Base-by-base conservation (phyloP, 2,113 vertebrate species). In the Orcinus orca region DNA sequence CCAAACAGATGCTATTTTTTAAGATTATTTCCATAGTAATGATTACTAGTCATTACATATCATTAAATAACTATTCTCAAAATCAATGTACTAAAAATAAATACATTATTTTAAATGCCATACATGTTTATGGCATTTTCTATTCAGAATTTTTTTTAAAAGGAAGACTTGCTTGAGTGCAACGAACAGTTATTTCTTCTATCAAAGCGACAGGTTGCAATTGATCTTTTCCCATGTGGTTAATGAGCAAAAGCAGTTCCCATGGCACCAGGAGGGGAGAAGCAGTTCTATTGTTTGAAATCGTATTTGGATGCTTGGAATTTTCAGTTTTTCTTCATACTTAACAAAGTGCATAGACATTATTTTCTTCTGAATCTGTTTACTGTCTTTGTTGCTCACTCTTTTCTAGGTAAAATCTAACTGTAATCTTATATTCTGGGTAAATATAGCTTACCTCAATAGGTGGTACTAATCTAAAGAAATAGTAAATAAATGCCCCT, bases 31-130 rank as follows among this genome's bases (percentile, higher is more conserved):
- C 97, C 95, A 94, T 91, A 97, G 67, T 82, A 94, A 91, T 97
- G 70, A 96, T 97, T 97, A 76, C 0, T 65, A 97, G 83, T 93
- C 68, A 93, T 88, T 86, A 97, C 79, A 93, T 96, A 88, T 97
- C 91, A 97, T 98, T 96, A 97, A 97, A 98, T 96, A 97, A 84
- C 92, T 98, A 90, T 97, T 98, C 95, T 96, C 82, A 97, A 97
- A 96, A 98, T 96, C 92, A 86, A 80, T 97, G 93, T 90, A 86
- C 93, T 98, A 97, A 98, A 98, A 97, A 87, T 96, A 98, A 98
- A 97, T 95, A 88, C 47, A 97, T 25, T 97, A 55, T 97, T 96
- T 98, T 96, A 97, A 96, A 97, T 74, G 70, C 55, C 95, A 97
- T 94, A 97, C 8, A 47, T 88, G 18, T 83, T 38, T 71, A 25